Evolutionary conservation across 53 echinoderm and acorn worm species (phyloP), one percentile per base, ranked within the genome.

Genomic region (Arbacia lixula): DNA sequence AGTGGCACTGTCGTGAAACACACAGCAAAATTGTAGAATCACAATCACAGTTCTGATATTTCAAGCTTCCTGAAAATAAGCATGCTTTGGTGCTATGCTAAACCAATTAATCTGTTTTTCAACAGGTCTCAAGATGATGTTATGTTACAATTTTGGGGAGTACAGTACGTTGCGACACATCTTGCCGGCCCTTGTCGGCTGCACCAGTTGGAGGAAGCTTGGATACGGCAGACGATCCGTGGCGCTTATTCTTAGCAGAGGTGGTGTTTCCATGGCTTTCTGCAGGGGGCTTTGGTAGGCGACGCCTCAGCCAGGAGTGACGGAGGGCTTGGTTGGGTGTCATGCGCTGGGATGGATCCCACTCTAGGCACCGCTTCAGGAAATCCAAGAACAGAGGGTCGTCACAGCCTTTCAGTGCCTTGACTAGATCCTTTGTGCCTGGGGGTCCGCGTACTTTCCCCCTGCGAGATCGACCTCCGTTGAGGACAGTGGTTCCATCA

Each of bases 111-210:
- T n/a, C n/a, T n/a, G n/a, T n/a, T n/a, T n/a, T n/a, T n/a, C n/a
- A n/a, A n/a, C n/a, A n/a, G n/a, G n/a, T n/a, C n/a, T n/a, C n/a
- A n/a, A n/a, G n/a, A n/a, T n/a, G n/a, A 49, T 28, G 49, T 72
- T 95, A 95, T 69, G 94, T 99, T 53, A 99, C 99, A 85, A 99
- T 99, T 78, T 99, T 99, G 26, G 99, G 99, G 49, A 99, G 89
- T 35, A 99, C 99, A 36, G 99, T 99, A 16, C 99, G 88, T 55
- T 94, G 91, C 17, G 94, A 60, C 31, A 76, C 90, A 63, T 85
- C 83, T 58, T 92, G 98, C 31, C 94, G 85, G 4, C 73, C 87
- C 73, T 99, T 99, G 62, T 90, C 99, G 66, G 90, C 91, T 67
- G 90, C 92, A 76, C 94, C 99, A 25, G 99, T 88, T 51, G 99